Base-by-base conservation (phyloP, 2,113 vertebrate species). In the Phylloscopus trochiloides region DNA sequence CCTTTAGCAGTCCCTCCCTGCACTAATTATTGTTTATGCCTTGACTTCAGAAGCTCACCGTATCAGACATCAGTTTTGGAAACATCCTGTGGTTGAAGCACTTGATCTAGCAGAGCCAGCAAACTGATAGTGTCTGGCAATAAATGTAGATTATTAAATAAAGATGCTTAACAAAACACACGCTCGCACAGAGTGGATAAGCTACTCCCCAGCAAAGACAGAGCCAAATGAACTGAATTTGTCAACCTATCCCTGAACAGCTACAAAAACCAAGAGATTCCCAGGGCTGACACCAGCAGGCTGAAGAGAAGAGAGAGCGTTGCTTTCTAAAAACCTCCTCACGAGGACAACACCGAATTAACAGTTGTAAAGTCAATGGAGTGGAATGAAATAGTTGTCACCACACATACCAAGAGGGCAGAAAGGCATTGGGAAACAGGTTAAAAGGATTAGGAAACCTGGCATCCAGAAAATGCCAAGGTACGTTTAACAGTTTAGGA, bases 21-120 rank as follows among this genome's bases (percentile, higher is more conserved):
- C 42, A 93, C 77, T 96, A 97, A 97, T 97, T 97, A 95, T 59
- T 97, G 90, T 93, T 97, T 95, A 96, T 92, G 76, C 86, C 78
- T 88, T 71, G 66, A 90, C 91, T 96, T 97, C 93, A 93, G 91
- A 97, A 96, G 94, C 74, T 93, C 57, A 75, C 45, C 12, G 16
- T 94, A 95, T 97, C 97, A 91, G 65, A 66, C 90, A 94, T 85
- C 82, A 93, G 95, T 96, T 97, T 96, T 96, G 93, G 95, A 97
- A 97, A 97, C 94, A 96, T 96, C 92, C 80, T 95, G 95, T 91
- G 95, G 95, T 68, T 91, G 68, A 86, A 91, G 93, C 68, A 81
- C 68, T 95, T 52, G 31, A 95, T 89, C 65, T 92, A 91, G 92
- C 92, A 94, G 76, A 95, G 79, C 59, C 62, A 94, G 80, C 51